These are phyloP conservation scores for Odontocerum albicorne DNA, from an alignment of 2,888 invertebrate genomes.

Conservation along the genomic window DNA sequence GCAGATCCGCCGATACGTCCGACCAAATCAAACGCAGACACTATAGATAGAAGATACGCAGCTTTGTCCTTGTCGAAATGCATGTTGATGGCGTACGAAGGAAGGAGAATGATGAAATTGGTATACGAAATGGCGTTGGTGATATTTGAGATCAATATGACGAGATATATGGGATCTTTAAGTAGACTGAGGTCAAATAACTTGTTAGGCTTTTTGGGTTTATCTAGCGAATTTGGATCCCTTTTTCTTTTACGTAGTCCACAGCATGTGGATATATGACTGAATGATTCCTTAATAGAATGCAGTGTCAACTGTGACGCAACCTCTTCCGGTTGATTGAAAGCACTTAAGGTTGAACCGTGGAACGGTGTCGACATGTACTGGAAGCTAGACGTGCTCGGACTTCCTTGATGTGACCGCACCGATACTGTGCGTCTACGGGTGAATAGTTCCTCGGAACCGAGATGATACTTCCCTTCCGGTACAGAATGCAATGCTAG, in stretches of 20 bases:
- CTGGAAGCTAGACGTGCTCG: slow-evolving; percentile 80
- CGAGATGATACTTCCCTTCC: slow-evolving; percentile 49
- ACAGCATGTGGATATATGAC: slow-evolving; percentile 51
- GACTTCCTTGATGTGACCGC: slow-evolving; percentile 65
- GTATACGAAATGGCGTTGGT: slow-evolving; percentile 87
- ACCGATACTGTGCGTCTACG: slow-evolving; percentile 43
- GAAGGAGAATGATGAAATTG: slow-evolving; percentile 80
- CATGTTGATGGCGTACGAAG: slow-evolving; percentile 72
- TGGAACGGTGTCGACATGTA: slow-evolving; percentile 86
- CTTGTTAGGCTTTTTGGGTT: slow-evolving; percentile 57
- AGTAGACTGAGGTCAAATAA: slow-evolving; percentile 75
- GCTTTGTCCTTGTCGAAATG: slow-evolving; percentile 71
- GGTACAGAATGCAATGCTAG: slow-evolving; percentile 67
- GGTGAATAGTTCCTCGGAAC: slow-evolving; percentile 23
- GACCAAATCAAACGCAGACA: slow-evolving; percentile 77
- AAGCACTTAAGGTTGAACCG: slow-evolving; percentile 76
- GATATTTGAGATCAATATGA: slow-evolving; percentile 81
- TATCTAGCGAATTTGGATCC: slow-evolving; percentile 44
- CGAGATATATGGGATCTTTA: slow-evolving; percentile 77
- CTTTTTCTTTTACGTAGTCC: slow-evolving; percentile 47
- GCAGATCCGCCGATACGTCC: slow-evolving; percentile 86
- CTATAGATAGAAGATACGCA: slow-evolving; percentile 75
- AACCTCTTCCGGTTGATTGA: slow-evolving; percentile 76
- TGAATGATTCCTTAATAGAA: slow-evolving; percentile 62
- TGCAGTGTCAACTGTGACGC: slow-evolving; percentile 77